Percentiles rank a stretch among this genome's conserved stretches.
These are phyloP conservation scores for Athripsodes cinereus DNA, from an alignment of 2,888 invertebrate species.

Conservation along the genomic window DNA sequence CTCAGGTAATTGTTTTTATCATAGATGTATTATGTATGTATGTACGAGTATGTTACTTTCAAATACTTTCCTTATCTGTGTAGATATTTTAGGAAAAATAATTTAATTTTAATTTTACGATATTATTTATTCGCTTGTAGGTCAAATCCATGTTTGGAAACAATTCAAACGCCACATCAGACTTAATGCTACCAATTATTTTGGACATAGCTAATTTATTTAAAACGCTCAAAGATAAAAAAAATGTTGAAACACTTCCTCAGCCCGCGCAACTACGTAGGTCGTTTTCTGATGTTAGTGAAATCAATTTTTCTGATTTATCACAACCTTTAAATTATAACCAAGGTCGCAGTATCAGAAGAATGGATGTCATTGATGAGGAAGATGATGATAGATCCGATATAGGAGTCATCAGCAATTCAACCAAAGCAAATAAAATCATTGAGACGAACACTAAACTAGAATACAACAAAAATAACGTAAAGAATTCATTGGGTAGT, in stretches of 20 bases:
- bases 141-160: slow-evolving; percentile 55
- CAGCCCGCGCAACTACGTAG: slow-evolving; percentile 39
- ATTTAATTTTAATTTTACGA: not conserved
- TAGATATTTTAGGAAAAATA: no score
- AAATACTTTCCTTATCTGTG: no score
- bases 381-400: not conserved
- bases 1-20: slow-evolving; percentile 43
- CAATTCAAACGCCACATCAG: slow-evolving; percentile 48
- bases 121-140: slow-evolving; percentile 34
- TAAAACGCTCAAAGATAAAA: slow-evolving; percentile 39
- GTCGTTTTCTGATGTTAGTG: slow-evolving; percentile 36
- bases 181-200: slow-evolving; percentile 57
- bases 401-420: not conserved
- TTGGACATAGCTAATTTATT: slow-evolving; percentile 60
- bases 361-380: slow-evolving; percentile 6
- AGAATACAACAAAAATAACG: not conserved
- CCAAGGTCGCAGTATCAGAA: not conserved
- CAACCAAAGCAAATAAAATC: not conserved
- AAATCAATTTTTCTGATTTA: slow-evolving; percentile 28
- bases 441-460: not conserved
- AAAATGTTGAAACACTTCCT: slow-evolving; percentile 33
- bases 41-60: no score
- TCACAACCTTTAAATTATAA: not conserved
- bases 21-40: no score
- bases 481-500: no score